Evolutionary conservation across 2,888 invertebrate genomes (phyloP), one percentile per base, ranked within the genome.

Genomic region (Euzophera pinguis): DNA sequence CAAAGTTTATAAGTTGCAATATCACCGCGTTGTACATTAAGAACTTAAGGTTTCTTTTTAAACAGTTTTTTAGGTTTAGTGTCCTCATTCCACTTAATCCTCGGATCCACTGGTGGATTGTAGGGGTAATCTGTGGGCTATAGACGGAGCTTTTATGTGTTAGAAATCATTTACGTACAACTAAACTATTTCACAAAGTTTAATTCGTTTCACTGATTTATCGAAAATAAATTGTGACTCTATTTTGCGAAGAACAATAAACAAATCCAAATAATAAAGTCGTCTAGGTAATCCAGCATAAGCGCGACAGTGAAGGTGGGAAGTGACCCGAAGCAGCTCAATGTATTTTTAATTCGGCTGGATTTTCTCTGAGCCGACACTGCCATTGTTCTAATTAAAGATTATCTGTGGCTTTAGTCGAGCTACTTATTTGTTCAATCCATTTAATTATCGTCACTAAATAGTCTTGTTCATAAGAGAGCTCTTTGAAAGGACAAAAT

Each of bases 301-400:
- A 35, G 42, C 42, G 42, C 49, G 48, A 45, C 50, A 9, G 14
- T 29, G 35, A 27, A 53, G 55, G 55, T 54, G 63, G 52, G 55
- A 53, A 63, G 60, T 63, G 66, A 64, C 57, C 59, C 55, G 55
- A 49, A 53, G 53, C 42, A 56, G 62, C 60, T 53, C 51, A 67
- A 71, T 59, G 62, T 67, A 62, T 69, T 67, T 66, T 71, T 65
- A 66, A 71, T 62, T 64, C 56, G 56, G 47, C 47, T 42, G 59
- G 59, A 58, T 63, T 61, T 59, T 34, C 47, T 50, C 53, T 49
- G 55, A 57, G 61, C 54, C 61, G 41, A 41, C 53, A 39, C 50
- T 49, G 58, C 55, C 60, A 59, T 62, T 53, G 53, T 60, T 58
- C 53, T 63, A 61, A 61, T 63, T 61, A 59, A 55, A 61, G 61